These are phyloP conservation scores for Apis laboriosa DNA, from an alignment of 1,140 invertebrate genomes.

Conservation along the genomic window DNA sequence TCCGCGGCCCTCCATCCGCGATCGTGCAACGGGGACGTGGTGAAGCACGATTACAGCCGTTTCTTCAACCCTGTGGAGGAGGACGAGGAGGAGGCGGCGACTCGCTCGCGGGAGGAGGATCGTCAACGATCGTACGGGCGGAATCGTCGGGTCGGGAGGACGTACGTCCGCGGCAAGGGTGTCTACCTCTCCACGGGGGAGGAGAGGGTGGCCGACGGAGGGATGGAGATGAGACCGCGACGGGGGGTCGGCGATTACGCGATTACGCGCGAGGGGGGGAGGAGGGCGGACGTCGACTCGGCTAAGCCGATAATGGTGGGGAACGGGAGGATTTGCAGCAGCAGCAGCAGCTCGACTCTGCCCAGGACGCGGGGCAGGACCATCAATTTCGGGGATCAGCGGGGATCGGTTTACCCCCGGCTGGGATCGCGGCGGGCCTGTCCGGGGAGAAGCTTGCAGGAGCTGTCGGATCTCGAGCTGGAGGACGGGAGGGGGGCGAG, in stretches of 20 bases:
- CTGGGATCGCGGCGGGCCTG: constrained; percentile 60
- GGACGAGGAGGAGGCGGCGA: background rate
- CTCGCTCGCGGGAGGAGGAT: background rate
- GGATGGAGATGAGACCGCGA: too few species aligned
- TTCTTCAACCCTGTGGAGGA: background rate
- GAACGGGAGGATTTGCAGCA: too few species aligned
- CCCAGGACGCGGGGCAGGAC: constrained; percentile 60
- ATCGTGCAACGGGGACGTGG: constrained; percentile 40
- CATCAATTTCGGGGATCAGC: constrained; percentile 68
- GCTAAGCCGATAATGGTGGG: too few species aligned
- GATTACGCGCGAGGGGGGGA: too few species aligned
- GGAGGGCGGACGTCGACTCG: too few species aligned
- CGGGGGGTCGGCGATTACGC: too few species aligned
- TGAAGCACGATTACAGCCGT: constrained; percentile 9
- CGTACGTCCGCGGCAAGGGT: too few species aligned
- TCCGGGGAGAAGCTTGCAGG: constrained; percentile 74
- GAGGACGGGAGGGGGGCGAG: constrained; percentile 65
- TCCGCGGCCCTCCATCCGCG: background rate
- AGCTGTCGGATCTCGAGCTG: constrained; percentile 75
- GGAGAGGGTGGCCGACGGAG: too few species aligned
- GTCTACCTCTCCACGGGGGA: background rate
- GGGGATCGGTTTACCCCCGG: background rate
- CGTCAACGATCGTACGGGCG: background rate
- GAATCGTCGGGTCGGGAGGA: constrained; percentile 13
- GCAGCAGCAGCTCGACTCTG: background rate